Percentiles rank a stretch among this genome's conserved stretches.
Evolutionary conservation across 1,140 invertebrate genomes (phyloP).

Genomic region (Scaptomyza graminum): DNA sequence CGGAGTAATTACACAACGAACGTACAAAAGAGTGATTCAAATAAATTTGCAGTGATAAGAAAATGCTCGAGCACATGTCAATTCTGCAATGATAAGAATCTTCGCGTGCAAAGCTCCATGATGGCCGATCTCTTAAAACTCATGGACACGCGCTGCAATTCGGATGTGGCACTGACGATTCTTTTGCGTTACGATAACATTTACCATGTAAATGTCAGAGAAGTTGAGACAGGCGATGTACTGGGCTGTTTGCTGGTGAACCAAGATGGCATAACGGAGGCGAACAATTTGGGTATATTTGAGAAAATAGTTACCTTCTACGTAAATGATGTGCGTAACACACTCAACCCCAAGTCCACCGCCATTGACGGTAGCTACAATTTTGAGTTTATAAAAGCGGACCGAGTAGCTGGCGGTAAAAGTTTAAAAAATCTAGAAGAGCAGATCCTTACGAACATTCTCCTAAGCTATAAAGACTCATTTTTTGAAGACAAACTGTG

Average conservation of each 20-base stretch:
- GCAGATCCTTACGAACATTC: too few species aligned
- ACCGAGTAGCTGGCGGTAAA: conserved; percentile 39
- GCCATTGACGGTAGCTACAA: conserved; percentile 39
- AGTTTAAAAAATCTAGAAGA: not conserved
- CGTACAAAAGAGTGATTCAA: too few species aligned
- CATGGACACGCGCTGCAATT: conserved; percentile 22
- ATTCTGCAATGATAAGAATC: conserved; percentile 38
- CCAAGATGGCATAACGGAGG: conserved; percentile 56
- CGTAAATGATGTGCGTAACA: conserved; percentile 62
- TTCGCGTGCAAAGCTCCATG: conserved; percentile 34
- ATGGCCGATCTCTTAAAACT: conserved; percentile 20
- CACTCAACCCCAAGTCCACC: conserved; percentile 29
- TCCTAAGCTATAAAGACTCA: not conserved
- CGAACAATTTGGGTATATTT: conserved; percentile 48
- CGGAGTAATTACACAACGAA: too few species aligned
- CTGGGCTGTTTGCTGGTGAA: conserved; percentile 65
- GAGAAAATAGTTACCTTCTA: conserved; percentile 67
- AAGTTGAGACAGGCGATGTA: conserved; percentile 16
- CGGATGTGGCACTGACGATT: conserved; percentile 51
- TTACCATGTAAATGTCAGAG: conserved; percentile 64
- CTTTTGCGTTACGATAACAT: conserved; percentile 65
- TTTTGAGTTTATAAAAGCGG: conserved; percentile 49
- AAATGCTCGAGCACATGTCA: conserved; percentile 45
- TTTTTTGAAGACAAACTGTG: not conserved
- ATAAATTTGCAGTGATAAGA: not conserved